phyloP scores from a whole-genome alignment of 2,888 invertebrate species.

The Ephialtes manifestator region DNA sequence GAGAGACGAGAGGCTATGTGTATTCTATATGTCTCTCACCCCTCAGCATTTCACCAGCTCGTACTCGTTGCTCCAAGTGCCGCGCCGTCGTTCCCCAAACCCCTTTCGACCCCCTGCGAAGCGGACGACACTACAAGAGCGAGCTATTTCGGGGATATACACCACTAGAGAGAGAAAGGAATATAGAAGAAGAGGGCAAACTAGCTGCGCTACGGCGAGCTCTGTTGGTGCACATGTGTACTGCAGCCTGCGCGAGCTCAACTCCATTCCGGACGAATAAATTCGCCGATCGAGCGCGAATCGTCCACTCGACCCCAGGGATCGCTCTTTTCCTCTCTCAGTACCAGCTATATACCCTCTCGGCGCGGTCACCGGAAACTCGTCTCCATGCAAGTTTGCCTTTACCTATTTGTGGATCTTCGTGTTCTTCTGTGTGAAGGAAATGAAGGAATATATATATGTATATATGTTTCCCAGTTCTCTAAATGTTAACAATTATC shows the following conservation, averaged over 20 bases:
- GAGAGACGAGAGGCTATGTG: slow-evolving; percentile 32
- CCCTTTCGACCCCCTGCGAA: slow-evolving; percentile 33
- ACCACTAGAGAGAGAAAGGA: slow-evolving; percentile 2
- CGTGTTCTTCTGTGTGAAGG: background rate
- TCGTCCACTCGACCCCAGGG: slow-evolving; percentile 68
- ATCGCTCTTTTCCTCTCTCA: slow-evolving; percentile 62
- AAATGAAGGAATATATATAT: background rate
- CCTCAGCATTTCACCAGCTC: slow-evolving; percentile 26
- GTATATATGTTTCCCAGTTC: background rate
- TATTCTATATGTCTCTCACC: slow-evolving; percentile 32
- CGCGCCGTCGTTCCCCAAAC: slow-evolving; percentile 35
- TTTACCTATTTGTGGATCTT: slow-evolving; percentile 30
- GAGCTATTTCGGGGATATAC: slow-evolving; percentile 47
- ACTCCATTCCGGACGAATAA: slow-evolving; percentile 70
- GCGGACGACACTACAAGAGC: slow-evolving; percentile 50
- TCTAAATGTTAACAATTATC: background rate
- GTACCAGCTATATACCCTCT: slow-evolving; percentile 27
- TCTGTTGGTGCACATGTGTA: slow-evolving; percentile 50
- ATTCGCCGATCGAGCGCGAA: slow-evolving; percentile 70
- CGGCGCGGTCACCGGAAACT: slow-evolving; percentile 19
- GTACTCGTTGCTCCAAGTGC: slow-evolving; percentile 35
- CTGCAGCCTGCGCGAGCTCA: slow-evolving; percentile 47
- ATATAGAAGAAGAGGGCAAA: background rate
- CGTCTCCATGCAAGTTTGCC: slow-evolving; percentile 9
- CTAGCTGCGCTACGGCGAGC: background rate